Evolutionary conservation across 1,140 invertebrate genomes (phyloP).

Genomic region (Sinella curviseta): DNA sequence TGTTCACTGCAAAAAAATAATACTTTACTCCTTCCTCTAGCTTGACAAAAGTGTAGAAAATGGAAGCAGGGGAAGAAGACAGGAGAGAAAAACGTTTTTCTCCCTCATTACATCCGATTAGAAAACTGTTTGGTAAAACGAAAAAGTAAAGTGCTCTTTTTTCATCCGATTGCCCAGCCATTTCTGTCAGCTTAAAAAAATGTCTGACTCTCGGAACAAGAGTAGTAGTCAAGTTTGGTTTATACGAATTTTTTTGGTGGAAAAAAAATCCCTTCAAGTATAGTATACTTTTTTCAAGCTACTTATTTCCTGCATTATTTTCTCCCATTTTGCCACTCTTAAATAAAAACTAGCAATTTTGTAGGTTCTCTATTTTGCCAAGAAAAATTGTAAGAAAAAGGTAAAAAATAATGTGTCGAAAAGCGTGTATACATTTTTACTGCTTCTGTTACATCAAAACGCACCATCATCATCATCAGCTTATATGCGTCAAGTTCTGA

Average conservation of each 20-base stretch:
- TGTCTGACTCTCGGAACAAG: too few species aligned
- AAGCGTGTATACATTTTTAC: background rate
- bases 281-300: background rate
- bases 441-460: background rate
- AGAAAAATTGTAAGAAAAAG: background rate
- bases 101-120: slow-evolving; percentile 1
- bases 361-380: background rate
- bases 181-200: slow-evolving; percentile 15
- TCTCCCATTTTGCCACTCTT: too few species aligned
- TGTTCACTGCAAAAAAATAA: too few species aligned
- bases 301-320: background rate
- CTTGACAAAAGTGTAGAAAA: too few species aligned
- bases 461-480: background rate
- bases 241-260: too few species aligned
- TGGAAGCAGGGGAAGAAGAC: background rate
- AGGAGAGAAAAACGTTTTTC: background rate
- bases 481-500: background rate
- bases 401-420: background rate
- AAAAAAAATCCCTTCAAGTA: too few species aligned
- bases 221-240: too few species aligned
- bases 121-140: slow-evolving; percentile 6
- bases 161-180: background rate
- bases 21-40: too few species aligned
- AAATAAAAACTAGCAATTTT: background rate
- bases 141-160: slow-evolving; percentile 11